A percentile compares a stretch with the other conserved stretches of the same genome.
Conservation (phyloP, 2,797 vertebrate genomes). For the Microctenopoma stevenorrisi region DNA sequence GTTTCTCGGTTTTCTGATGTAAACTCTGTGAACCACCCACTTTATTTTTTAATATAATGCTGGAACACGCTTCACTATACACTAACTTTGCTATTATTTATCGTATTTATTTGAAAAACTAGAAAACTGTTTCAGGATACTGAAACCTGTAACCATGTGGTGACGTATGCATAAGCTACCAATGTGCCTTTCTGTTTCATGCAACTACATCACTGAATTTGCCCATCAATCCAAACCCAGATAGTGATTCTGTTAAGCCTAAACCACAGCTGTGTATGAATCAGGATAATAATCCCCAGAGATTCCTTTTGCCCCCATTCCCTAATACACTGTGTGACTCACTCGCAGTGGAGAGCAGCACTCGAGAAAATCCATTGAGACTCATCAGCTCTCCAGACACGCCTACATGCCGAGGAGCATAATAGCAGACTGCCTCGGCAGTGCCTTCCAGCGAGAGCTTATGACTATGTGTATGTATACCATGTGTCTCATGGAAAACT, state of each 20-base stretch:
- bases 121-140: conserved; percentile 20
- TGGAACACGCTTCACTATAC: conserved; percentile 37
- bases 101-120: conserved; percentile 27
- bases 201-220: conserved; percentile 31
- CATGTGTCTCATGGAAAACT: conserved; percentile 56
- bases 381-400: conserved; percentile 72
- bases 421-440: conserved; percentile 53
- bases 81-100: conserved; percentile 49
- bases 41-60: conserved; percentile 53
- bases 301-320: conserved; percentile 72
- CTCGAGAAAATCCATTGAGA: conserved; percentile 67
- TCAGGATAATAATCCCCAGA: conserved; percentile 77
- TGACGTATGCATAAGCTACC: neutral
- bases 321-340: conserved; percentile 67
- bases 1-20: conserved; percentile 56
- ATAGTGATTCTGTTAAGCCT: conserved; percentile 69
- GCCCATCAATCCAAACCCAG: conserved; percentile 30
- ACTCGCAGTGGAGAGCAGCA: conserved; percentile 60
- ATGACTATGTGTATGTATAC: conserved; percentile 26
- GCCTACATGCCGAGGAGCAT: conserved; percentile 54
- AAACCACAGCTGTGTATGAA: conserved; percentile 76
- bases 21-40: conserved; percentile 65
- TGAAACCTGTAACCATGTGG: neutral
- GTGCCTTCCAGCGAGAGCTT: conserved; percentile 54
- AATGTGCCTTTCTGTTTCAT: conserved; percentile 12